phyloP scores from a whole-genome alignment of 2,797 vertebrate genomes.

The Acipenser oxyrinchus region DNA sequence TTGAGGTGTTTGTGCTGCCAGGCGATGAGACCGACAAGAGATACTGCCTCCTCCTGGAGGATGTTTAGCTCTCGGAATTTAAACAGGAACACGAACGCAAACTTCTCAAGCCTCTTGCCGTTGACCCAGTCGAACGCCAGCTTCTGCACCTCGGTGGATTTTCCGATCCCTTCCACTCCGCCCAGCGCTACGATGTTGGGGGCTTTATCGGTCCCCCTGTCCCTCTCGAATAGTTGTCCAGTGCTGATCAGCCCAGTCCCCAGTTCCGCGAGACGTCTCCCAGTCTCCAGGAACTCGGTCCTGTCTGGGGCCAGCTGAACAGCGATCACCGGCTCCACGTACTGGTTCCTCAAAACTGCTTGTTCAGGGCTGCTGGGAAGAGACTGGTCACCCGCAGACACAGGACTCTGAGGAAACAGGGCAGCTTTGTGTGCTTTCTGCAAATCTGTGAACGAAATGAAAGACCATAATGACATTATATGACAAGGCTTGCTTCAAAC shows the following conservation, averaged over 20 bases:
- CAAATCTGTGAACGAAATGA: slow-evolving; percentile 21
- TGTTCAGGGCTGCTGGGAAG: slow-evolving; percentile 40
- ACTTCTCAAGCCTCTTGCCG: slow-evolving; percentile 40
- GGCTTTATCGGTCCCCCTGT: slow-evolving; percentile 24
- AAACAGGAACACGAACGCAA: slow-evolving; percentile 48
- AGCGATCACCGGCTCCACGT: slow-evolving; percentile 28
- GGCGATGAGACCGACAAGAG: slow-evolving; percentile 43
- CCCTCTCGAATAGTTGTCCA: slow-evolving; percentile 34
- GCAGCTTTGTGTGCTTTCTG: slow-evolving; percentile 38
- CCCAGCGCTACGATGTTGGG: slow-evolving; percentile 33
- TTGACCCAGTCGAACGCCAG: slow-evolving; percentile 51
- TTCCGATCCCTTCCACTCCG: slow-evolving; percentile 57
- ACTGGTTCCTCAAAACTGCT: slow-evolving; percentile 37
- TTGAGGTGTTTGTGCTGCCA: slow-evolving; percentile 25
- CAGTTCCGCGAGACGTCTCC: background rate
- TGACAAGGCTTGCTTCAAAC: too few species aligned
- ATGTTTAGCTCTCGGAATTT: slow-evolving; percentile 34
- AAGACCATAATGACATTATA: background rate
- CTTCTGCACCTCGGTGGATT: slow-evolving; percentile 55
- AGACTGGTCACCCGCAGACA: slow-evolving; percentile 21
- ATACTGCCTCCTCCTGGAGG: slow-evolving; percentile 17
- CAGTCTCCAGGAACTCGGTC: background rate
- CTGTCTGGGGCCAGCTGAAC: background rate
- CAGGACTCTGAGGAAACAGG: slow-evolving; percentile 26
- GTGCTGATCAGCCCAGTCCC: background rate